These are phyloP conservation scores for Xiphydria camelus DNA, from an alignment of 2,888 invertebrate genomes.

Conservation along the genomic window DNA sequence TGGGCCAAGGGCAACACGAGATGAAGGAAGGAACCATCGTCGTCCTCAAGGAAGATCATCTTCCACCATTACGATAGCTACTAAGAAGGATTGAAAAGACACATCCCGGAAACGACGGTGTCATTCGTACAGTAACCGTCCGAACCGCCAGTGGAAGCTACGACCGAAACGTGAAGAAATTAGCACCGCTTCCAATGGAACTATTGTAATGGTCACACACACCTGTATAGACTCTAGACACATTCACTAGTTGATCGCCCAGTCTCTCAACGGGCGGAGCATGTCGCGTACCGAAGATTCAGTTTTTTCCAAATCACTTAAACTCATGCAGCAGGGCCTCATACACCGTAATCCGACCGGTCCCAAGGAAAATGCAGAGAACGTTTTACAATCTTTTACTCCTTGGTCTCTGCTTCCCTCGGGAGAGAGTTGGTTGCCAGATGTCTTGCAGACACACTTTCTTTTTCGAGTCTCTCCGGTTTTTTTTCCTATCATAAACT, in stretches of 20 bases:
- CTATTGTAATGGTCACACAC: background rate
- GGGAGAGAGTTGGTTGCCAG: too few relatives aligned
- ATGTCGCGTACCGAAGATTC: too few relatives aligned
- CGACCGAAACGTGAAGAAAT: slow-evolving; percentile 6
- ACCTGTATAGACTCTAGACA: background rate
- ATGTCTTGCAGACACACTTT: too few relatives aligned
- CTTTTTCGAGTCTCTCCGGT: too few relatives aligned
- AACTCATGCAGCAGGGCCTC: too few relatives aligned
- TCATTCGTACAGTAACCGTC: slow-evolving; percentile 4
- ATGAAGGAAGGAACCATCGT: slow-evolving; percentile 1
- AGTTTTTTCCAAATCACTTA: too few relatives aligned
- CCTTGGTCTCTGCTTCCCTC: too few relatives aligned
- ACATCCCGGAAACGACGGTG: slow-evolving; percentile 2
- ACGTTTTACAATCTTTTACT: too few relatives aligned
- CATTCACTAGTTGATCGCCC: background rate
- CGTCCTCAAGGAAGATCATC: slow-evolving; percentile 2
- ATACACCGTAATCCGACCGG: too few relatives aligned
- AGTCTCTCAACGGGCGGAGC: background rate
- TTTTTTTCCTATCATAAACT: too few relatives aligned
- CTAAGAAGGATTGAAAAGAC: background rate
- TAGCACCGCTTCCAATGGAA: slow-evolving; percentile 6
- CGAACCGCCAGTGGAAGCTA: background rate
- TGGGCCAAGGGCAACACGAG: slow-evolving; percentile 5
- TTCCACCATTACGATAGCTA: slow-evolving; percentile 1
- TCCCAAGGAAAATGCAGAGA: too few relatives aligned